These are phyloP conservation scores for Papilio elwesi DNA, from an alignment of 2,888 invertebrate genomes.

Conservation along the genomic window DNA sequence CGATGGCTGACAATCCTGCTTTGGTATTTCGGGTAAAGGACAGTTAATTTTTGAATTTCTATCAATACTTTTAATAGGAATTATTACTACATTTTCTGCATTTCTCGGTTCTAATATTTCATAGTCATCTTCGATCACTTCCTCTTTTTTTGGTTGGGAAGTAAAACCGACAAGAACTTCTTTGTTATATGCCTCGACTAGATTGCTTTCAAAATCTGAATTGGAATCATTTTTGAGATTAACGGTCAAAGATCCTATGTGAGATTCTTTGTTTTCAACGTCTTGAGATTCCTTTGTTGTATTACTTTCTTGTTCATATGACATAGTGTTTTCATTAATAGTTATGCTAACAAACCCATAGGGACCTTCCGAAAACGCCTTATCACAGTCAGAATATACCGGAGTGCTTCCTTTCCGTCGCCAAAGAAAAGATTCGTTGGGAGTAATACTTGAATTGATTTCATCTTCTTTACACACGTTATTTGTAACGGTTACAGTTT, in stretches of 20 bases:
- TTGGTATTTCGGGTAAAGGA: slow-evolving; percentile 80
- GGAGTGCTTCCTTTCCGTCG: slow-evolving; percentile 77
- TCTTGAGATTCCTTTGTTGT: slow-evolving; percentile 48
- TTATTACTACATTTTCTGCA: slow-evolving; percentile 64
- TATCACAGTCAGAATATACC: slow-evolving; percentile 73
- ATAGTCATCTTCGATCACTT: slow-evolving; percentile 72
- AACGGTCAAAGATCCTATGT: slow-evolving; percentile 34
- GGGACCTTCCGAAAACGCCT: slow-evolving; percentile 63
- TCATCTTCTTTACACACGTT: slow-evolving; percentile 42
- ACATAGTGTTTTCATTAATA: slow-evolving; percentile 57
- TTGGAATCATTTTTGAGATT: slow-evolving; percentile 55
- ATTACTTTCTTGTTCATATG: slow-evolving; percentile 50
- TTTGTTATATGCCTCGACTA: slow-evolving; percentile 76
- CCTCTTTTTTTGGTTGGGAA: slow-evolving; percentile 60
- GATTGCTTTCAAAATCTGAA: slow-evolving; percentile 75
- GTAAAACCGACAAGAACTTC: slow-evolving; percentile 72
- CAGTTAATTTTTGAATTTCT: slow-evolving; percentile 75
- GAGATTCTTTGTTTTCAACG: slow-evolving; percentile 59
- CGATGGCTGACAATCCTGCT: slow-evolving; percentile 46
- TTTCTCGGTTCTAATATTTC: slow-evolving; percentile 75
- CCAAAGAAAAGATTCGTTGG: slow-evolving; percentile 88
- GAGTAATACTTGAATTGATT: slow-evolving; percentile 74
- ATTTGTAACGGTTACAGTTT: slow-evolving; percentile 37
- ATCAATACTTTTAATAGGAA: slow-evolving; percentile 66
- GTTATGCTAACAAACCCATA: slow-evolving; percentile 68